phyloP scores from a whole-genome alignment of 2,113 vertebrate species.

The Gobius niger region DNA sequence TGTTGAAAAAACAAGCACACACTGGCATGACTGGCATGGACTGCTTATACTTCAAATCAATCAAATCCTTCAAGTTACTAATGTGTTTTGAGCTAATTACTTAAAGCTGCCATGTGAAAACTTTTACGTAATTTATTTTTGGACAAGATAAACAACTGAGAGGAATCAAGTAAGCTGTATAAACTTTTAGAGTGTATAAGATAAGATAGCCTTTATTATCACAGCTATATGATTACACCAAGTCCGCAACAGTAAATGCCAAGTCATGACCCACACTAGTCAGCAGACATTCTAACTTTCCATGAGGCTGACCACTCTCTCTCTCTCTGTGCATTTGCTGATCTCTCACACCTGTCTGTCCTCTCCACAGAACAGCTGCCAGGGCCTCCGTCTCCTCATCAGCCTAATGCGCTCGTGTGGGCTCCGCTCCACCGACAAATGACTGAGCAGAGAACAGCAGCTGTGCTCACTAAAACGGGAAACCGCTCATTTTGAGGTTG shows the following conservation, averaged over 20 bases:
- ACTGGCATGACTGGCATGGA: neutral
- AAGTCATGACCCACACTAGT: neutral
- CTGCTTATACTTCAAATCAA: no score
- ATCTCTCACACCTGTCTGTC: neutral
- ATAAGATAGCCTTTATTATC: no score
- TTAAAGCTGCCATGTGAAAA: neutral
- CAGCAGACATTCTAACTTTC: constrained; percentile 6
- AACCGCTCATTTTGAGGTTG: neutral
- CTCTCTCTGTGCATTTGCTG: neutral
- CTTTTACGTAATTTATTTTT: no score
- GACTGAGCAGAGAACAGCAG: constrained; percentile 10
- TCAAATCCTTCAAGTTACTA: no score
- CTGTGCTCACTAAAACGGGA: constrained; percentile 1
- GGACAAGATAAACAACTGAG: no score
- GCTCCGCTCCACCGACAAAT: constrained; percentile 19
- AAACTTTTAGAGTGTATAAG: no score
- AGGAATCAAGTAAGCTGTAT: no score
- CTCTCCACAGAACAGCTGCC: constrained; percentile 16
- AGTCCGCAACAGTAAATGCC: no score
- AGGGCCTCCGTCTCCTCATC: constrained; percentile 41
- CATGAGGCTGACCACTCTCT: neutral
- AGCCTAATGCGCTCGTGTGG: constrained; percentile 26
- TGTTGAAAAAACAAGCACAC: neutral
- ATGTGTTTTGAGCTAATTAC: neutral
- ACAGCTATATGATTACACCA: no score